Base-by-base conservation (phyloP, 1,140 invertebrate species). In the Euwallacea similis region DNA sequence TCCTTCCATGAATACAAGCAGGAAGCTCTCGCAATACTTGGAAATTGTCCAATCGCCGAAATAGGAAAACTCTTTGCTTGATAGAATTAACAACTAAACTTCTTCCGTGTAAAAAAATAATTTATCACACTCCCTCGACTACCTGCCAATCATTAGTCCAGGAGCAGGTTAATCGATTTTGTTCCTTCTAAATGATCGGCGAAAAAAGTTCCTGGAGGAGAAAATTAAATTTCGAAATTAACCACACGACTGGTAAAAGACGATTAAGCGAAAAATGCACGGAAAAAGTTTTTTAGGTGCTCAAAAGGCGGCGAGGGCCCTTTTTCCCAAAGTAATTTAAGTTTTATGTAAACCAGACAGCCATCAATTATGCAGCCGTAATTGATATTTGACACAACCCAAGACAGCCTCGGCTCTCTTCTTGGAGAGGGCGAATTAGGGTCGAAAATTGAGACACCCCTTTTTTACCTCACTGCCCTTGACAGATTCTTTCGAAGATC, bases 171-270 rank as follows among this genome's bases (percentile, higher is more conserved):
- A 65, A 65, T 65, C 63, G 63, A 65, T 65, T 54, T 54, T 54
- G 63, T 54, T 65, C 47, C 8, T 65, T 62, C 63, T 65, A 54
- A 65, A 65, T 54, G 63, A 65, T 65, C 63, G 63, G 60, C 42
- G 42, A 54, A 65, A 65, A 54, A 65, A 65, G 63, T 65, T 65
- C 50, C 46, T 54, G 6, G 50, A 65, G 63, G 63, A 65, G 63
- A 65, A 65, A 65, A 65, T 65, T 65, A 47, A 65, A 65, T 65
- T 65, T 54, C 47, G 43, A 65, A 65, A 65, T 65, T 65, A 65
- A 9, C 63, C 63, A 65, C 63, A 65, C 63, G 63, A 65, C 63
- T 65, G 63, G 63, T 16, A 65, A 65, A 65, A 65, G 47, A 53
- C 63, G 63, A 65, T 65, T 65, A 65, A 65, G 63, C 54, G 47